Percentiles rank a stretch among this genome's conserved stretches.
Conservation (phyloP, 2,888 invertebrate species). For the Blastobasis adustella region DNA sequence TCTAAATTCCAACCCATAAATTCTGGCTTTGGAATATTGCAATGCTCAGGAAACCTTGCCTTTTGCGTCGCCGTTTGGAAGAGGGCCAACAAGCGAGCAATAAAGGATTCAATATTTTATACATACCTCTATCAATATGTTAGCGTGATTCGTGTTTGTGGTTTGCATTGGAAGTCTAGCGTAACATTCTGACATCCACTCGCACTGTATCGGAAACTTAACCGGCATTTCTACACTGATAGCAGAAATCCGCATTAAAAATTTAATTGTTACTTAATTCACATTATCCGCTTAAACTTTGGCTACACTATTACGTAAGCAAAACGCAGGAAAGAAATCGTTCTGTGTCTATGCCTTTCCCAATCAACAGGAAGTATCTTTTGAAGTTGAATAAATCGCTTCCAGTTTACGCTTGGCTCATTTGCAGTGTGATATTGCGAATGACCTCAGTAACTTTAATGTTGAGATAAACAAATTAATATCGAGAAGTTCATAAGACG, state of each 20-base stretch:
- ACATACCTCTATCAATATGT: background rate
- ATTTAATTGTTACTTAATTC: slow-evolving; percentile 37
- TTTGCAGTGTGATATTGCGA: background rate
- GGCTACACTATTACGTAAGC: slow-evolving; percentile 23
- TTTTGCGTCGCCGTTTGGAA: background rate
- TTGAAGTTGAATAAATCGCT: too few relatives aligned
- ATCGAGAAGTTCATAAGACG: too few relatives aligned
- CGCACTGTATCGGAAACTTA: slow-evolving; percentile 22
- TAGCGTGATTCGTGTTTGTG: too few relatives aligned
- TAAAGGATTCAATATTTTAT: background rate
- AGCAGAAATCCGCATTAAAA: slow-evolving; percentile 15
- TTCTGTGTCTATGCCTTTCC: background rate
- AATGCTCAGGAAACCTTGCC: slow-evolving; percentile 2
- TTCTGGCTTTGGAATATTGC: background rate
- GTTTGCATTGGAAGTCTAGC: too few relatives aligned
- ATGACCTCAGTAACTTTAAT: background rate
- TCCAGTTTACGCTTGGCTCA: too few relatives aligned
- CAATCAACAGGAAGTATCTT: background rate
- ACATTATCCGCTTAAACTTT: slow-evolving; percentile 26
- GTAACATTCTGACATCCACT: too few relatives aligned
- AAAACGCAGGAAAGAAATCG: slow-evolving; percentile 33
- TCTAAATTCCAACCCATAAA: too few relatives aligned
- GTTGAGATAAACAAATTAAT: too few relatives aligned
- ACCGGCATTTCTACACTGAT: slow-evolving; percentile 1
- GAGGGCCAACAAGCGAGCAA: background rate